These are phyloP conservation scores for Pteropus alecto DNA, from an alignment of 2,113 vertebrate species.

Conservation along the genomic window DNA sequence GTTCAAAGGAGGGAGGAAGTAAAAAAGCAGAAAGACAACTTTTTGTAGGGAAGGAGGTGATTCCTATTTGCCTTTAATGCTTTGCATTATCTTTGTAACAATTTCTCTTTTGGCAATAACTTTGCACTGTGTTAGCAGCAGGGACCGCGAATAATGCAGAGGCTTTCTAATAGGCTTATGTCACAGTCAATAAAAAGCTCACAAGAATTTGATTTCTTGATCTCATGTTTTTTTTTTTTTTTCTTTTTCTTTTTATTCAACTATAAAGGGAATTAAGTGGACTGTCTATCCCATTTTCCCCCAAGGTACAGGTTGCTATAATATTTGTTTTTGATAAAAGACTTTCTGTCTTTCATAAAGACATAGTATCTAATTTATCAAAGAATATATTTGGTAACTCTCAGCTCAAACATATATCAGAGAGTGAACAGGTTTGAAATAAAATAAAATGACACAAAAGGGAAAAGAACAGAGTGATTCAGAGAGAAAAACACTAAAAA, in stretches of 20 bases:
- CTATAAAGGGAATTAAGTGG: conserved; percentile 57
- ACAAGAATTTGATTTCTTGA: conserved; percentile 34
- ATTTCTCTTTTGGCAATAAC: background rate
- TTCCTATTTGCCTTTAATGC: background rate
- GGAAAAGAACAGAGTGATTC: background rate
- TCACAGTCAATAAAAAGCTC: background rate
- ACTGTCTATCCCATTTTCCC: conserved; percentile 36
- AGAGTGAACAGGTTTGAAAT: conserved; percentile 32
- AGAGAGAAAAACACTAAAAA: background rate
- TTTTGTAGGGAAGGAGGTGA: background rate
- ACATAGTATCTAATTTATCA: conserved; percentile 50
- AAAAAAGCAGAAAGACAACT: background rate
- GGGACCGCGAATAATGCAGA: background rate
- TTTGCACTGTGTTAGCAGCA: background rate
- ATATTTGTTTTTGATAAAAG: conserved; percentile 59
- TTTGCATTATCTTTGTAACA: background rate
- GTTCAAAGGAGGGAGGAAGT: too few species aligned
- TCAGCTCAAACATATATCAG: conserved; percentile 36
- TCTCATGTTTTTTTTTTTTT: background rate
- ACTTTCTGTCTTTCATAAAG: conserved; percentile 37
- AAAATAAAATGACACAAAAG: conserved; percentile 39
- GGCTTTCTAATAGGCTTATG: background rate
- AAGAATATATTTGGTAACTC: conserved; percentile 23
- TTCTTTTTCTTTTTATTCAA: background rate
- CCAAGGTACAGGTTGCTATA: conserved; percentile 29